These are phyloP conservation scores for Pseudomugil tenellus DNA, from an alignment of 2,797 vertebrate species.

Conservation along the genomic window DNA sequence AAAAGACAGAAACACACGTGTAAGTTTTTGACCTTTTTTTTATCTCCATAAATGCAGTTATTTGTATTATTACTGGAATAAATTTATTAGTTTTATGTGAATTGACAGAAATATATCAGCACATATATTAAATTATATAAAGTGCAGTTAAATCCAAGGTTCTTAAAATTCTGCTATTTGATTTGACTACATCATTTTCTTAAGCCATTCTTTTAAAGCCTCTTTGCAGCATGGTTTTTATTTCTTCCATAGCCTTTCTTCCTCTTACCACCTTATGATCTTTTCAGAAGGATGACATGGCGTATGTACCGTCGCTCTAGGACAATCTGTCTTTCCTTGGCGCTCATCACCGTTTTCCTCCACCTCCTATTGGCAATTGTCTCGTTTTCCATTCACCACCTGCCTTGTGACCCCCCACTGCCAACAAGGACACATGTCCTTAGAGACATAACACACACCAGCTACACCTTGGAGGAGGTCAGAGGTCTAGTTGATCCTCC, in stretches of 20 bases:
- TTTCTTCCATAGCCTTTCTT: slow-evolving; percentile 1
- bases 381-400: slow-evolving; percentile 46
- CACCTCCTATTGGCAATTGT: slow-evolving; percentile 71
- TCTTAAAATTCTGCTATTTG: neutral
- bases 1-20: slow-evolving; percentile 18
- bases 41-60: neutral
- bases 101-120: neutral
- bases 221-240: neutral
- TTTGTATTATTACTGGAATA: neutral
- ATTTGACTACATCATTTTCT: neutral
- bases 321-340: slow-evolving; percentile 74
- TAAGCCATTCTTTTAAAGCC: neutral
- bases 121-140: neutral
- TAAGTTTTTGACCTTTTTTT: slow-evolving; percentile 31
- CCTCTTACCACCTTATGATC: slow-evolving; percentile 14
- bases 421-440: slow-evolving; percentile 34
- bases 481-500: slow-evolving; percentile 25
- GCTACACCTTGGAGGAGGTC: slow-evolving; percentile 25
- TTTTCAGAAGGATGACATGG: slow-evolving; percentile 62
- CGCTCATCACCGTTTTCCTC: slow-evolving; percentile 64
- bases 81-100: neutral
- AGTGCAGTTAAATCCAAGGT: neutral
- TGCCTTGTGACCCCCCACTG: slow-evolving; percentile 47
- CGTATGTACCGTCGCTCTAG: slow-evolving; percentile 60
- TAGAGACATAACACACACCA: slow-evolving; percentile 68